Evolutionary conservation across 2,113 vertebrate species (phyloP), one percentile per base, ranked within the genome.

Genomic region (Corapipo altera): DNA sequence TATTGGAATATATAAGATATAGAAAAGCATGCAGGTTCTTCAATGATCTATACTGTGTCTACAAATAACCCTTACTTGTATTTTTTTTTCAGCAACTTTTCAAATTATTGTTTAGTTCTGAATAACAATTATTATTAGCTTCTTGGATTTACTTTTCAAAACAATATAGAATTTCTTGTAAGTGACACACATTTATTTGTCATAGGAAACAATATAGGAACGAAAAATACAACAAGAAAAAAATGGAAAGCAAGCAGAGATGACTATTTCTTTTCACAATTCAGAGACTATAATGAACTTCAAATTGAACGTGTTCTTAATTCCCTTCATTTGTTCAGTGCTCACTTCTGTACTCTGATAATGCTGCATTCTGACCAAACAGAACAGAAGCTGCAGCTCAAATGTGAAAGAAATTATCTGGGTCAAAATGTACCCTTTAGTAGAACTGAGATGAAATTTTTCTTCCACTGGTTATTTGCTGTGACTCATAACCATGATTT

Each of bases 181-280:
- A 73, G 58, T 80, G 26, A 94, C 85, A 89, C 89, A 24, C 22
- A 66, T 81, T 91, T 97, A 84, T 95, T 72, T 69, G 61, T 96
- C 91, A 46, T 86, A 88, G 64, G 65, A 93, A 95, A 88, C 2
- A 46, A 27, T 54, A 83, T 15, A 79, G 15, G 21, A 82, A 70
- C 48, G 14, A 84, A 57, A 95, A 93, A 78, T 33, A 51, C 33
- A 80, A 37, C 39, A 9, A 64, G n/a, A 64, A 59, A 93, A 93
- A 67, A 67, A 80, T 48, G 10, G 73, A 66, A 93, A 90, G 5
- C 35, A 59, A 59, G 51, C 41, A 94, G 93, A 94, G 59, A 96
- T 91, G 32, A 97, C 84, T 97, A 89, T 88, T 84, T 95, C 41
- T 96, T 97, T 97, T 95, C 91, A 97, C 66, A 88, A 41, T 95